A percentile compares a stretch with the other conserved stretches of the same genome.
Evolutionary conservation across 2,797 vertebrate species (phyloP).

Genomic region (Phylloscopus collybita): DNA sequence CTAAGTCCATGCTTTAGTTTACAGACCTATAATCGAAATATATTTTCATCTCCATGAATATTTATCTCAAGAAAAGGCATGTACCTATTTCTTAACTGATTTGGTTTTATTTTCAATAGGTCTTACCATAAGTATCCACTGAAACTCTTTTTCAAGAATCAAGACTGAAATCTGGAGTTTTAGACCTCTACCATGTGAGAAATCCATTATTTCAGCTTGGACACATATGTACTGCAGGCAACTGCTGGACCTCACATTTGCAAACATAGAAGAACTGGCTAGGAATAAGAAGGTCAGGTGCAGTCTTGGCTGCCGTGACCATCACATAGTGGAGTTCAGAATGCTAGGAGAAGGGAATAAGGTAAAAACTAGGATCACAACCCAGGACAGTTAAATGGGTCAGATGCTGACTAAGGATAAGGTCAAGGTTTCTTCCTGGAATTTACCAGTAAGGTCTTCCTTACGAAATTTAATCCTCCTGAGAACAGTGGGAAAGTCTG

Average conservation of each 20-base stretch:
- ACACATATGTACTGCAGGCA: background rate
- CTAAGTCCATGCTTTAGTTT: background rate
- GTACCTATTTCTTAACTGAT: background rate
- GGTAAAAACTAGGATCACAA: background rate
- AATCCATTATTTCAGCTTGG: background rate
- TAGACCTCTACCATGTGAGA: background rate
- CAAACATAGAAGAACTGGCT: background rate
- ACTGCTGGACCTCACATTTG: background rate
- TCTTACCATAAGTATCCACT: background rate
- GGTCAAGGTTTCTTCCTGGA: background rate
- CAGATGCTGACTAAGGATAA: background rate
- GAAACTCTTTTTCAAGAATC: background rate
- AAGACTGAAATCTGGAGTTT: background rate
- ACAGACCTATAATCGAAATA: background rate
- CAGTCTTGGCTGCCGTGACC: background rate
- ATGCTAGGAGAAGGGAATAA: background rate
- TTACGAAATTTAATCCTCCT: background rate
- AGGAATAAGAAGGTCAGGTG: background rate
- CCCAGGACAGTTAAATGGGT: background rate
- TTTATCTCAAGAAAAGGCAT: background rate
- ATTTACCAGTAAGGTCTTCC: background rate
- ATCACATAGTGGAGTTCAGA: background rate
- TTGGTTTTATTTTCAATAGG: background rate
- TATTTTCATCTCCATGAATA: background rate
- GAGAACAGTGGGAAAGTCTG: background rate